Conservation (phyloP, 2,113 vertebrate species). For the Antennarius striatus region DNA sequence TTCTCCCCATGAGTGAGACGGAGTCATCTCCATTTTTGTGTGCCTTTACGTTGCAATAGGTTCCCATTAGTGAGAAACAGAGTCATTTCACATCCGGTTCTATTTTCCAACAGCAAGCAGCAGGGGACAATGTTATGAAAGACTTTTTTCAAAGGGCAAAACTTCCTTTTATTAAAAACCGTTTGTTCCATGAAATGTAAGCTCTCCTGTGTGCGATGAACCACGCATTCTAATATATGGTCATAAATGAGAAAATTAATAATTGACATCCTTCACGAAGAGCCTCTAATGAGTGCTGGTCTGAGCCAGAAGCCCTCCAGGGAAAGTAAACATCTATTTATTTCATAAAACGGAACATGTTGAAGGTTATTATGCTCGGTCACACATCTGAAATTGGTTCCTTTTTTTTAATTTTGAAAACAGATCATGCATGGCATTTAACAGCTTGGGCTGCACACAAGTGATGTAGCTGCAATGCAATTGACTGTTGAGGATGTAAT, state of each 20-base stretch:
- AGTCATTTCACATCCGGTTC: constrained; percentile 13
- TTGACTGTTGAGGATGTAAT: constrained; percentile 6
- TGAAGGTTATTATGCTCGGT: constrained; percentile 48
- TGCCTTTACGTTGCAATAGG: not conserved
- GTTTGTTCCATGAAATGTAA: constrained; percentile 61
- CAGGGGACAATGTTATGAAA: constrained; percentile 20
- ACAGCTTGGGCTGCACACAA: constrained; percentile 7
- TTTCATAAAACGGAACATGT: constrained; percentile 59
- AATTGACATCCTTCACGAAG: constrained; percentile 69
- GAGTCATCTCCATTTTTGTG: not conserved
- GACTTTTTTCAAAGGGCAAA: constrained; percentile 40
- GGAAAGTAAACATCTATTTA: constrained; percentile 70
- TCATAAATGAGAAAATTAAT: constrained; percentile 67
- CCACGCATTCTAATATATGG: constrained; percentile 61
- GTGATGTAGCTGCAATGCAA: constrained; percentile 20
- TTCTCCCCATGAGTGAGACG: not conserved
- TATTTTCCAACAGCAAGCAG: constrained; percentile 5
- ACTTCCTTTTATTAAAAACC: constrained; percentile 43
- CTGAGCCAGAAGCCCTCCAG: constrained; percentile 43
- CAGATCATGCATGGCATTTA: constrained; percentile 18
- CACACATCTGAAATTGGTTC: constrained; percentile 31
- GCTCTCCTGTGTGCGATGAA: constrained; percentile 39
- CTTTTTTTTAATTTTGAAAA: constrained; percentile 47
- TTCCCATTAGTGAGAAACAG: constrained; percentile 13
- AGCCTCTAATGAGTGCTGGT: constrained; percentile 62